Percentiles rank a stretch among this genome's conserved stretches.
Evolutionary conservation across 1,140 invertebrate genomes (phyloP).

Genomic region (Diplogasteroides magnus): DNA sequence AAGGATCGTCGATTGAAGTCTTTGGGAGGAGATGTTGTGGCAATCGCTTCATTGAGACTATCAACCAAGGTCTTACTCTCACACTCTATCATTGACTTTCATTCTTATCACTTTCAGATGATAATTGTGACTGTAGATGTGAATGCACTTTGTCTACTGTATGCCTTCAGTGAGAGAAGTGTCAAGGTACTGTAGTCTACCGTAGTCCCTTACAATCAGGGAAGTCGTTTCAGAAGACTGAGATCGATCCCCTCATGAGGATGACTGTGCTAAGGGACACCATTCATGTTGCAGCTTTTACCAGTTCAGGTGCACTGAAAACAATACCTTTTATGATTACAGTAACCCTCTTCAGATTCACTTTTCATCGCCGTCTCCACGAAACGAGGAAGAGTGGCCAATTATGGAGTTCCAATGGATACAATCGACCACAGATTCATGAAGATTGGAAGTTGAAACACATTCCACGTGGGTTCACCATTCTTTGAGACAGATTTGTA

Average conservation of each 20-base stretch:
- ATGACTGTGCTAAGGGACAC: not conserved
- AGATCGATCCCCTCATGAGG: not conserved
- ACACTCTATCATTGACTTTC: not conserved
- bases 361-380: not conserved
- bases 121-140: not conserved
- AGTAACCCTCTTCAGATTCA: not conserved
- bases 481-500: too few species aligned
- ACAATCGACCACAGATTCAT: not conserved
- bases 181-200: too few species aligned
- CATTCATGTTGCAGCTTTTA: not conserved
- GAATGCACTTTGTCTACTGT: not conserved
- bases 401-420: not conserved
- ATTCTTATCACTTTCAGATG: too few species aligned
- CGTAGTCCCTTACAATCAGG: too few species aligned
- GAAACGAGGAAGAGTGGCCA: not conserved
- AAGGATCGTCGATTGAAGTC: not conserved
- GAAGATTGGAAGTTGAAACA: too few species aligned
- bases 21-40: not conserved
- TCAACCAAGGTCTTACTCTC: not conserved
- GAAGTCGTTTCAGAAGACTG: too few species aligned
- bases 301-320: not conserved
- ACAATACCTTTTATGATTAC: not conserved
- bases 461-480: too few species aligned
- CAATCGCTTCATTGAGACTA: not conserved
- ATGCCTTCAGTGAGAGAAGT: not conserved